Evolutionary conservation across 2,888 invertebrate species (phyloP).

Genomic region (Apamea anceps): DNA sequence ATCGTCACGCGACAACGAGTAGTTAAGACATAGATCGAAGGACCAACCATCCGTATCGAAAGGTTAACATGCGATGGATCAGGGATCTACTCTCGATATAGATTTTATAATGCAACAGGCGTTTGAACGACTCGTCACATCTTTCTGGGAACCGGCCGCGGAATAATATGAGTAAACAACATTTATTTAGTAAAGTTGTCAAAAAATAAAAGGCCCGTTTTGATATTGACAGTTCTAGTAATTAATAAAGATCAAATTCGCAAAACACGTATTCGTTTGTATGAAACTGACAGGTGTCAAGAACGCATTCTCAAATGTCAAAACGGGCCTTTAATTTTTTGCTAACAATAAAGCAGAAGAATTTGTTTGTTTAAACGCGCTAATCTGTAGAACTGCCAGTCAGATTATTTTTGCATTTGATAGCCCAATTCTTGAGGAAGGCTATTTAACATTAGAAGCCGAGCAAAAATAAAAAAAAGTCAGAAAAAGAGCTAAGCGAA

Average conservation of each 20-base stretch:
- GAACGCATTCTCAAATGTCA: too few species aligned
- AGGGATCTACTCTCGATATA: conserved; percentile 37
- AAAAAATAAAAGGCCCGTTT: too few species aligned
- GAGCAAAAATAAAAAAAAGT: neutral
- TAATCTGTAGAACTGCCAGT: too few species aligned
- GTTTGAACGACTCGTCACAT: conserved; percentile 5
- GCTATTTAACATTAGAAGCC: neutral
- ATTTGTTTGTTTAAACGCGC: neutral
- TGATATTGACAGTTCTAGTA: too few species aligned
- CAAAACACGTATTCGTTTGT: too few species aligned
- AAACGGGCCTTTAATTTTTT: too few species aligned
- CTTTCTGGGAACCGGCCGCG: conserved; percentile 3
- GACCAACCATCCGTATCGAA: conserved; percentile 41
- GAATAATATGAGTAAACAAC: conserved; percentile 4
- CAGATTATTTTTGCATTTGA: neutral
- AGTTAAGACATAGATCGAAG: conserved; percentile 40
- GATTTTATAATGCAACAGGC: conserved; percentile 27
- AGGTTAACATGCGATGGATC: conserved; percentile 39
- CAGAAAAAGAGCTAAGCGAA: neutral
- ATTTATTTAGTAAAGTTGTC: neutral
- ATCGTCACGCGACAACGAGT: conserved; percentile 31
- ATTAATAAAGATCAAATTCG: too few species aligned
- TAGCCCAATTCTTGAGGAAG: neutral
- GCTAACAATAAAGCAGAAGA: neutral
- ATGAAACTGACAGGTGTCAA: too few species aligned